These are phyloP conservation scores for Neoseiulus cucumeris DNA, from an alignment of 1,140 invertebrate species.

Conservation along the genomic window DNA sequence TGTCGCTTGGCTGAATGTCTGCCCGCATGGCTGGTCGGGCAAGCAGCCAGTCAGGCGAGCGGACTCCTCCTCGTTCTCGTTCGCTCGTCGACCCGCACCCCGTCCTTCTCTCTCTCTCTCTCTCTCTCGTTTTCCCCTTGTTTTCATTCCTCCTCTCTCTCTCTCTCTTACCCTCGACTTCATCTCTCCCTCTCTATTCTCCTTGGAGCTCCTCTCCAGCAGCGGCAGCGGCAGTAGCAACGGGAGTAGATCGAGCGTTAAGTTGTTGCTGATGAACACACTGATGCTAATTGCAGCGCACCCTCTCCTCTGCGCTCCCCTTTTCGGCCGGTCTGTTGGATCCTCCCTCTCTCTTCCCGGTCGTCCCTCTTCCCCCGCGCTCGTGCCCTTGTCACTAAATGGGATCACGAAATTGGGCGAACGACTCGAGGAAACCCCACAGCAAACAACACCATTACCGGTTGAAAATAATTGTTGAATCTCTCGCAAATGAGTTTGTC, in stretches of 20 bases:
- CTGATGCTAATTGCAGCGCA: neutral
- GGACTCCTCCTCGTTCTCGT: neutral
- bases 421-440: too few relatives aligned
- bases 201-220: neutral
- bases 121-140: neutral
- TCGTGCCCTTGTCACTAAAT: too few relatives aligned
- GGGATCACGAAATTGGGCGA: too few relatives aligned
- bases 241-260: conserved; percentile 4
- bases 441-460: too few relatives aligned
- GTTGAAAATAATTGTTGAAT: too few relatives aligned
- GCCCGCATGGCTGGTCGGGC: neutral
- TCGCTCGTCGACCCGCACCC: neutral
- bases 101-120: neutral
- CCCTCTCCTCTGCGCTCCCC: too few relatives aligned
- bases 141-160: neutral
- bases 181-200: neutral
- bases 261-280: conserved; percentile 12
- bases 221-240: neutral
- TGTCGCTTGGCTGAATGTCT: neutral
- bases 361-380: too few relatives aligned
- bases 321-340: too few relatives aligned
- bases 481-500: too few relatives aligned
- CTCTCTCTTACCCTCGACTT: neutral
- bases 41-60: neutral
- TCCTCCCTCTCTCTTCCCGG: too few relatives aligned